phyloP scores from a whole-genome alignment of 1,140 invertebrate species.

The Lamellibrachia luymesi region DNA sequence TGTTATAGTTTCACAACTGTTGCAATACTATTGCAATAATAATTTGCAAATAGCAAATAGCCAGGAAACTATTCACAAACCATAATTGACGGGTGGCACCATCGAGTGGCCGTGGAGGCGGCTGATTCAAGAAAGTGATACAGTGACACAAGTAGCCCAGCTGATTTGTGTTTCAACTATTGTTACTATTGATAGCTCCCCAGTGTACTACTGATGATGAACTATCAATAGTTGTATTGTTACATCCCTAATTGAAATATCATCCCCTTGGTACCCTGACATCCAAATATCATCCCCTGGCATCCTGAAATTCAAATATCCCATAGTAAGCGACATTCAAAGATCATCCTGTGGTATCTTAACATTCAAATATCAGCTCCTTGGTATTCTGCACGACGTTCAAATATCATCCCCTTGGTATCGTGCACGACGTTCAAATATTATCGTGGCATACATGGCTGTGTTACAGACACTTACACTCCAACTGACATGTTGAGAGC shows the following conservation, averaged over 20 bases:
- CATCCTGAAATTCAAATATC: not conserved
- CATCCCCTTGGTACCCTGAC: not conserved
- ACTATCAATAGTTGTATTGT: too few species aligned
- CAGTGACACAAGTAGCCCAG: too few species aligned
- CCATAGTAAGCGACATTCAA: not conserved
- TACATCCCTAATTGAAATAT: not conserved
- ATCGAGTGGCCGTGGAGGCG: too few species aligned
- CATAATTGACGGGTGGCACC: too few species aligned
- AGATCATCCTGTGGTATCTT: not conserved
- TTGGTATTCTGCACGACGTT: not conserved
- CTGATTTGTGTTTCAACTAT: too few species aligned
- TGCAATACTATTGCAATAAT: not conserved
- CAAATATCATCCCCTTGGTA: not conserved
- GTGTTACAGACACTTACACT: constrained; percentile 46
- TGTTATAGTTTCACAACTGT: too few species aligned
- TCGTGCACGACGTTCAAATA: not conserved
- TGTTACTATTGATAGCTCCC: too few species aligned
- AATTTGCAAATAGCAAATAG: constrained; percentile 18
- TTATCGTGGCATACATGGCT: not conserved
- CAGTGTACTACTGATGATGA: too few species aligned
- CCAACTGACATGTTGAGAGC: constrained; percentile 57
- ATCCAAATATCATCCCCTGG: not conserved
- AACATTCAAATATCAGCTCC: not conserved
- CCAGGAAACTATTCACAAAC: not conserved
- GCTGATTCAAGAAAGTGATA: too few species aligned